Base-by-base conservation (phyloP, 2,113 vertebrate species). In the Illadopsis cleaveri region DNA sequence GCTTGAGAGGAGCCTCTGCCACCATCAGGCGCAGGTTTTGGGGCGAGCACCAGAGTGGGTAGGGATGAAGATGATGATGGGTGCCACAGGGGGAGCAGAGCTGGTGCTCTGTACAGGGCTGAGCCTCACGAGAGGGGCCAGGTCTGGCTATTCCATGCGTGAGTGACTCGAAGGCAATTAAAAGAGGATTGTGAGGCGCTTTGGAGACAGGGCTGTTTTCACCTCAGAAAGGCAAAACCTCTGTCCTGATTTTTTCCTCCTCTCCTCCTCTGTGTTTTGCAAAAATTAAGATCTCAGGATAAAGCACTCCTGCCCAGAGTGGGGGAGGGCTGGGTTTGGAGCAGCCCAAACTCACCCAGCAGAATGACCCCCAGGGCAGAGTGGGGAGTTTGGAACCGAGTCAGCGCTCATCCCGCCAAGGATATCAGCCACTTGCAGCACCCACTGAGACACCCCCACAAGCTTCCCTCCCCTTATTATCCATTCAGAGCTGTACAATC, bases 21-120 rank as follows among this genome's bases (percentile, higher is more conserved):
- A 12, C 28, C 12, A 8, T 17, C 38, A 2, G 1, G 31, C 0
- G 4, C 19, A 58, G 50, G 27, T 53, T 79, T 58, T 1, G 3
- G 61, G 61, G 25, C 0, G 1, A 58, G 30, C 2, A 4, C 9
- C 2, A 4, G 30, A 12, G n/a, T 3, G 0, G 50, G 27, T 15
- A 20, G 22, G 3, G 38, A 11, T 57, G 61, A 70, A 38, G 84
- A 53, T 40, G 35, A 71, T 33, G 53, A 54, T 44, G 28, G 28
- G 48, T 75, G 20, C 28, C 48, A 51, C 1, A 2, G 35, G 18
- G 0, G 0, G 12, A 42, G 11, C n/a, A 82, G 35, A 76, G 71
- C 5, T 2, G 31, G 14, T 23, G 8, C 24, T 33, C 60, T 35
- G 45, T 30, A 8, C 18, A 17, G 33, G 53, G 28, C 44, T 4